These are phyloP conservation scores for Paramuricea clavata DNA, from an alignment of 92 coral and sea anemone genomes.

Conservation along the genomic window DNA sequence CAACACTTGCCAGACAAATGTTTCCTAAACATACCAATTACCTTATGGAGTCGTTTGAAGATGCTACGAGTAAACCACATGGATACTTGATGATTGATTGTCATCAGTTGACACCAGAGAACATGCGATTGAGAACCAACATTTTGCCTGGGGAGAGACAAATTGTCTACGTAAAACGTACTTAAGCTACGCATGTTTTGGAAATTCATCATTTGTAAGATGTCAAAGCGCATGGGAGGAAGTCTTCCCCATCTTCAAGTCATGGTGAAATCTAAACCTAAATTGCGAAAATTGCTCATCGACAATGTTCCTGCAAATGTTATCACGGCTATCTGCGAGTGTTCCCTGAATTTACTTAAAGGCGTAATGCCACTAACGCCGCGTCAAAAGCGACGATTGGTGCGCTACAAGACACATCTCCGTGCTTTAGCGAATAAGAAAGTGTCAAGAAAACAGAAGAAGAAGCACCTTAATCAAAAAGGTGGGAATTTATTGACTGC, in stretches of 20 bases:
- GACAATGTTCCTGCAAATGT: neutral
- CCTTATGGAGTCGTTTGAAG: conserved; percentile 19
- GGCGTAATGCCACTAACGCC: neutral
- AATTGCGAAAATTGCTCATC: neutral
- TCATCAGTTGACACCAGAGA: conserved; percentile 38
- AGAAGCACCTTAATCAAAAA: conserved; percentile 29
- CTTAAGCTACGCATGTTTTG: conserved; percentile 14
- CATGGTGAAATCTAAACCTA: neutral
- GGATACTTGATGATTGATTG: conserved; percentile 1
- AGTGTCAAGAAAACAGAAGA: conserved; percentile 14
- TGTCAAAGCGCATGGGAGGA: neutral
- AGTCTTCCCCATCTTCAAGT: conserved; percentile 5
- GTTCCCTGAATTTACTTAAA: neutral
- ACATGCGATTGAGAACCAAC: conserved; percentile 47
- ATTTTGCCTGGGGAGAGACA: conserved; percentile 67
- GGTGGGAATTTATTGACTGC: conserved; percentile 34
- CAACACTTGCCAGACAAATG: conserved; percentile 11
- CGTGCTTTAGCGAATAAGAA: conserved; percentile 7
- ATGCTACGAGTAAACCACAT: conserved; percentile 26
- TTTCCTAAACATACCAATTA: neutral
- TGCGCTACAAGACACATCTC: conserved; percentile 17
- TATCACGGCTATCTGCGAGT: neutral
- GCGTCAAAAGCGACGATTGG: neutral
- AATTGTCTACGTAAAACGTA: conserved; percentile 54
- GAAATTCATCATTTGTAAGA: neutral